A percentile compares a stretch with the other conserved stretches of the same genome.
These are phyloP conservation scores for Congeria kusceri DNA, from an alignment of 2,888 invertebrate species.

Conservation along the genomic window DNA sequence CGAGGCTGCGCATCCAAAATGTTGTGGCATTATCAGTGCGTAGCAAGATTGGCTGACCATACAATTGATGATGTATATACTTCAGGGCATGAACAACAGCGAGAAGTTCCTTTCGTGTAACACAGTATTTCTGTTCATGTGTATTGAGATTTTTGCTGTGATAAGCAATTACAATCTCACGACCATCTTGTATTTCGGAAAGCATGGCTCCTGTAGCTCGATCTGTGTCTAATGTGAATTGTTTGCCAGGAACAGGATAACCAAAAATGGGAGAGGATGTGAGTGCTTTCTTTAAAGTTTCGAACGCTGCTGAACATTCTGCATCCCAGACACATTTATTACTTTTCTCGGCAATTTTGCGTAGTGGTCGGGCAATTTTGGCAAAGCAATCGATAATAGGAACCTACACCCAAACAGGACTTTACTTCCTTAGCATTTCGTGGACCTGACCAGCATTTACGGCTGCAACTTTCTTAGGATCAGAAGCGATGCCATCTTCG, in stretches of 20 bases:
- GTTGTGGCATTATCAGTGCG: too few relatives aligned
- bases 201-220: too few relatives aligned
- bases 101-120: too few relatives aligned
- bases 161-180: too few relatives aligned
- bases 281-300: conserved; percentile 3
- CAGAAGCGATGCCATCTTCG: conserved; percentile 21
- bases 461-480: conserved; percentile 19
- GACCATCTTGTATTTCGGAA: too few relatives aligned
- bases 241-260: too few relatives aligned
- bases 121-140: too few relatives aligned
- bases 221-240: too few relatives aligned
- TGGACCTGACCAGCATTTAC: conserved; percentile 21
- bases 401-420: neutral
- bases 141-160: too few relatives aligned
- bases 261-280: conserved; percentile 27
- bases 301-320: conserved; percentile 27
- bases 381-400: conserved; percentile 12
- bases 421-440: conserved; percentile 2
- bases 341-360: conserved; percentile 27
- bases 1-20: too few relatives aligned
- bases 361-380: conserved; percentile 27
- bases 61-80: neutral
- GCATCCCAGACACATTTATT: conserved; percentile 28
- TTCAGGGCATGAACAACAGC: too few relatives aligned
- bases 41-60: neutral